Evolutionary conservation across 1,140 invertebrate species (phyloP).

Genomic region (Colletes latitarsis): DNA sequence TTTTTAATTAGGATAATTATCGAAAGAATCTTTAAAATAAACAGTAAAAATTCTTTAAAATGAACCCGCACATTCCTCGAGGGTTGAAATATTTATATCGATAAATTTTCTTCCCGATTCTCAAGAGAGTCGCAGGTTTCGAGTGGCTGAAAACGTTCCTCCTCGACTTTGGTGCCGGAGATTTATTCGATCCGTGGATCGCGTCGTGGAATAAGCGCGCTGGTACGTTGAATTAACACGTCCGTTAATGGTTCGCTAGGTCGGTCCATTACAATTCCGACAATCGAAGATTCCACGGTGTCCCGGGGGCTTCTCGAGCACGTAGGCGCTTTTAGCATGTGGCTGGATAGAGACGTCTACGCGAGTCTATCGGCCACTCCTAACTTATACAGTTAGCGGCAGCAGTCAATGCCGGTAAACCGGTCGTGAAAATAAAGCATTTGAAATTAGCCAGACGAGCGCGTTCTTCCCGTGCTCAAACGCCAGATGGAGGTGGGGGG

Average conservation of each 20-base stretch:
- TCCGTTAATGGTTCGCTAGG: not conserved
- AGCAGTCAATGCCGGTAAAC: slow-evolving; percentile 36
- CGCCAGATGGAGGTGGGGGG: not conserved
- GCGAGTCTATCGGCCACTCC: slow-evolving; percentile 41
- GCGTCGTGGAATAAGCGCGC: too few species aligned
- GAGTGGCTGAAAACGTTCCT: too few species aligned
- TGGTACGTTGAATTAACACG: not conserved
- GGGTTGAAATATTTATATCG: too few species aligned
- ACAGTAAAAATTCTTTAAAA: too few species aligned
- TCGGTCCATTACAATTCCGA: not conserved
- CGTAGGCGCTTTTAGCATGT: not conserved
- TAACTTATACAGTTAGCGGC: slow-evolving; percentile 47
- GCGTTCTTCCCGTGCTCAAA: slow-evolving; percentile 25
- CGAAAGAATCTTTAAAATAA: too few species aligned
- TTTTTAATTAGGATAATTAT: too few species aligned
- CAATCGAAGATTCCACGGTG: slow-evolving; percentile 4
- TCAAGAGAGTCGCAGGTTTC: too few species aligned
- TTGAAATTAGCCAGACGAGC: slow-evolving; percentile 60
- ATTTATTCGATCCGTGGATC: too few species aligned
- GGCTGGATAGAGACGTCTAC: slow-evolving; percentile 39
- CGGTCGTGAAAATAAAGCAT: slow-evolving; percentile 65
- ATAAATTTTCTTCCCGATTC: too few species aligned
- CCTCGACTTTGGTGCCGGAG: too few species aligned
- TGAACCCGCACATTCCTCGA: too few species aligned
- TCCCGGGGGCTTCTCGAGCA: not conserved